Base-by-base conservation (phyloP, 2,888 invertebrate species). In the Nesidiocoris tenuis region DNA sequence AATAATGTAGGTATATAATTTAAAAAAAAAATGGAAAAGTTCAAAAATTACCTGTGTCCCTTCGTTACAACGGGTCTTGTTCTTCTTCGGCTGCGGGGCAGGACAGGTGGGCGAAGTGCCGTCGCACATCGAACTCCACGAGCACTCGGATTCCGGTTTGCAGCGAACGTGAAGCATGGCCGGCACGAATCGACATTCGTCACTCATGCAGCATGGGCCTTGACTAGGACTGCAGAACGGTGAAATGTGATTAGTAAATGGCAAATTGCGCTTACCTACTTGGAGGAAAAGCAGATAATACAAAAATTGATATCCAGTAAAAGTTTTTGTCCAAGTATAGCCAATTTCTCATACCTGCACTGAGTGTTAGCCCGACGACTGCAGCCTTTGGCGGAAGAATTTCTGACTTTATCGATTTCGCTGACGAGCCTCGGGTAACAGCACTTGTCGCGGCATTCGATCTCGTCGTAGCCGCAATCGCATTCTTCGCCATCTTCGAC, bases 401-500 rank as follows among this genome's bases (percentile, higher is more conserved):
- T 94, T 78, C 86, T 84, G 75, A 87, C 88, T 78, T 87, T 87
- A 81, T 93, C 94, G 79, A 87, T 85, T 57, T 88, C 88, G 82
- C 89, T 91, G 70, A 93, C 87, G 81, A 91, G 86, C 21, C 94
- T 87, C 18, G 97, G 96, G 84, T 96, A 95, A 84, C 99, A 99
- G 84, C 99, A 99, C 78, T 90, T 91, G 81, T 93, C 92, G 80
- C 89, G 90, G 85, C 98, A 99, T 82, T 98, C 98, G 16, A 91
- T 90, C 78, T 92, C 91, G 81, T 94, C 93, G 83, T 96, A 98
- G 22, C 96, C 96, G 82, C 96, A 96, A 84, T 99, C 99, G 83
- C 99, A 99, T 85, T 98, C 95, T 85, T 99, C 99, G 65, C 95
- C 96, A 23, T 91, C 93, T 84, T 99, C 99, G 0, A 96, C 96